A percentile compares a stretch with the other conserved stretches of the same genome.
Conservation (phyloP, 2,113 vertebrate species). For the Orientallactaga bullata region DNA sequence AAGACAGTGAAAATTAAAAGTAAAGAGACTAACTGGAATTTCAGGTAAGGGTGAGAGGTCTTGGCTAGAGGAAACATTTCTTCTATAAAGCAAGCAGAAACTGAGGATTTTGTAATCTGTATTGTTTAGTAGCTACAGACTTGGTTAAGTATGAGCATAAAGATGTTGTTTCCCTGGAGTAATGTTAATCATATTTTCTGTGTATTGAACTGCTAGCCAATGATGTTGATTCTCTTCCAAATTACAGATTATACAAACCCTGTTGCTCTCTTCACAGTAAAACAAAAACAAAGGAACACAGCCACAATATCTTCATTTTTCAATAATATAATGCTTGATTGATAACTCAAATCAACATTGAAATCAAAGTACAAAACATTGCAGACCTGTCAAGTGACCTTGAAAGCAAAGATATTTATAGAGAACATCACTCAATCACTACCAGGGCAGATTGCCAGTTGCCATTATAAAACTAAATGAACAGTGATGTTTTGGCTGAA, state of each 20-base stretch:
- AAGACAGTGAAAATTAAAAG: background rate
- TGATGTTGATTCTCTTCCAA: constrained; percentile 52
- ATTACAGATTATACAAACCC: constrained; percentile 33
- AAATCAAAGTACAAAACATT: constrained; percentile 59
- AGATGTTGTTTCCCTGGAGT: constrained; percentile 56
- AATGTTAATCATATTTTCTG: constrained; percentile 29
- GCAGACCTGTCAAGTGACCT: background rate
- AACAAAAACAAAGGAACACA: constrained; percentile 74
- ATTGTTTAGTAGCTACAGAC: background rate
- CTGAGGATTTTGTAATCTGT: background rate
- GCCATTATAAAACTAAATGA: constrained; percentile 72
- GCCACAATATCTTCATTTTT: constrained; percentile 67
- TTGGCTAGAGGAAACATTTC: background rate
- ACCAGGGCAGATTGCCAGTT: constrained; percentile 20
- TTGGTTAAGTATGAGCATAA: constrained; percentile 48
- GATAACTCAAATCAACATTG: constrained; percentile 60
- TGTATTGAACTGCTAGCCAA: constrained; percentile 38
- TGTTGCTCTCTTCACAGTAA: constrained; percentile 53
- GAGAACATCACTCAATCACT: constrained; percentile 58
- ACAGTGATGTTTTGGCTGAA: constrained; percentile 65
- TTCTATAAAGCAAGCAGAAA: background rate
- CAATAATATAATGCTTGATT: constrained; percentile 61
- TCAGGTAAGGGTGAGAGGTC: constrained; percentile 21
- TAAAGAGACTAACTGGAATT: background rate
- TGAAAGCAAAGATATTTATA: constrained; percentile 41